These are phyloP conservation scores for Pyrocoelia pectoralis DNA, from an alignment of 2,888 invertebrate species.

Conservation along the genomic window DNA sequence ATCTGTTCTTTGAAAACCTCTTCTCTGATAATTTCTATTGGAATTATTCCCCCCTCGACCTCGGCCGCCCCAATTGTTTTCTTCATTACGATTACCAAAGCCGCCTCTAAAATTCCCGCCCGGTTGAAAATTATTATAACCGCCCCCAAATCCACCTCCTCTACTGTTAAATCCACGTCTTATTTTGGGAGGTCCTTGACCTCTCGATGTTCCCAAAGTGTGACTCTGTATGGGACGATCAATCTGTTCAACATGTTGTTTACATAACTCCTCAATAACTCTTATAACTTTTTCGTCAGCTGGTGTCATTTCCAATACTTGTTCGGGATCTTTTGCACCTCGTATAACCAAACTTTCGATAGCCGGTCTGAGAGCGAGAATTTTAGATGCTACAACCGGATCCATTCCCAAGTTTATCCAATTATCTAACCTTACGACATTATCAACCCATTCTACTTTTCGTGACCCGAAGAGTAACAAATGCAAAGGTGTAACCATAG, in stretches of 20 bases:
- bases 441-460: conserved; percentile 81
- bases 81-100: conserved; percentile 38
- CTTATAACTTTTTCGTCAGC: conserved; percentile 67
- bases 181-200: conserved; percentile 58
- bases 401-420: conserved; percentile 94
- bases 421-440: conserved; percentile 84
- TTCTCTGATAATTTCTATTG: conserved; percentile 37
- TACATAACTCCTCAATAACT: conserved; percentile 78
- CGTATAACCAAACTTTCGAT: conserved; percentile 85
- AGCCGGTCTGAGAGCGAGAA: conserved; percentile 88
- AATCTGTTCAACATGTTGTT: conserved; percentile 78
- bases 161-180: conserved; percentile 49
- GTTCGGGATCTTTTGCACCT: conserved; percentile 82
- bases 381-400: conserved; percentile 77
- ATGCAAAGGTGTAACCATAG: conserved; percentile 93
- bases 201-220: conserved; percentile 51
- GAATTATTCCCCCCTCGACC: conserved; percentile 39
- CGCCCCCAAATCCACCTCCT: conserved; percentile 35
- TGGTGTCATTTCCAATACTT: conserved; percentile 70
- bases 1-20: not conserved
- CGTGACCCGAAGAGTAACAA: conserved; percentile 91
- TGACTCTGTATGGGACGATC: conserved; percentile 64
- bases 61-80: conserved; percentile 22
- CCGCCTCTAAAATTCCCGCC: conserved; percentile 41
- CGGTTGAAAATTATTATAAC: conserved; percentile 22